These are phyloP conservation scores for Ianthella basta DNA, from an alignment of 37 sponge, comb jelly and placozoan species.

Conservation along the genomic window DNA sequence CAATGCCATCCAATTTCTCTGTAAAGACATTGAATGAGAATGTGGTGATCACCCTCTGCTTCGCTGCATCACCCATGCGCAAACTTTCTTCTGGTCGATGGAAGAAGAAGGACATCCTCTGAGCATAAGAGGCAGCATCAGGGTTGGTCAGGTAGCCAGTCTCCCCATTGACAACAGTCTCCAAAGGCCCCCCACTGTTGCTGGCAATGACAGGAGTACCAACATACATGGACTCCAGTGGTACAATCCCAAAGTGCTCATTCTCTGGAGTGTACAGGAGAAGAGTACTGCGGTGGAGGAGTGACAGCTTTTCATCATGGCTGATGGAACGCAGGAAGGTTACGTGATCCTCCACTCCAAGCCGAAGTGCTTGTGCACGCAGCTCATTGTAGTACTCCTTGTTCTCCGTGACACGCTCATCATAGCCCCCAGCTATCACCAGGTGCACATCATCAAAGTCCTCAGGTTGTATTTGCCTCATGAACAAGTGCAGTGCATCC, in stretches of 20 bases:
- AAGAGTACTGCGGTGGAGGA: slow-evolving; percentile 69
- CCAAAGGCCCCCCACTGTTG: slow-evolving; percentile 96
- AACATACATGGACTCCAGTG: slow-evolving; percentile 98
- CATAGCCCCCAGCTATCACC: slow-evolving; percentile 96
- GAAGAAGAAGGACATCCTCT: slow-evolving; percentile 67
- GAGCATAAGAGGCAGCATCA: slow-evolving; percentile 67
- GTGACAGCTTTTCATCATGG: slow-evolving; percentile 69
- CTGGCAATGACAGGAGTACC: slow-evolving; percentile 91
- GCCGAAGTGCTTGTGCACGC: slow-evolving; percentile 36
- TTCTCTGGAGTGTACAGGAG: slow-evolving; percentile 95
- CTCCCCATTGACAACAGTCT: slow-evolving; percentile 80
- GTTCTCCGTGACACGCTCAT: slow-evolving; percentile 92
- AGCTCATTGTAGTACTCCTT: slow-evolving; percentile 89
- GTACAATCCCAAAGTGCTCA: slow-evolving; percentile 99
- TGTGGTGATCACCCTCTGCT: slow-evolving; percentile 55
- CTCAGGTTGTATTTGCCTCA: slow-evolving; percentile 18
- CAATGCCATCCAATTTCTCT: slow-evolving; percentile 44
- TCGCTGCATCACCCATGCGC: slow-evolving; percentile 70
- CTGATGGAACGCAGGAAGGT: slow-evolving; percentile 89
- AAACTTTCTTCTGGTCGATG: background rate
- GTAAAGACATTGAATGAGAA: slow-evolving; percentile 92
- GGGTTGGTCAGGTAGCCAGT: slow-evolving; percentile 93
- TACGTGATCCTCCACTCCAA: slow-evolving; percentile 62
- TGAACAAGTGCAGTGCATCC: slow-evolving; percentile 59
- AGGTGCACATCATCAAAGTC: slow-evolving; percentile 67